Evolutionary conservation across 2,888 invertebrate species (phyloP), one percentile per base, ranked within the genome.

Genomic region (Lapara coniferarum): DNA sequence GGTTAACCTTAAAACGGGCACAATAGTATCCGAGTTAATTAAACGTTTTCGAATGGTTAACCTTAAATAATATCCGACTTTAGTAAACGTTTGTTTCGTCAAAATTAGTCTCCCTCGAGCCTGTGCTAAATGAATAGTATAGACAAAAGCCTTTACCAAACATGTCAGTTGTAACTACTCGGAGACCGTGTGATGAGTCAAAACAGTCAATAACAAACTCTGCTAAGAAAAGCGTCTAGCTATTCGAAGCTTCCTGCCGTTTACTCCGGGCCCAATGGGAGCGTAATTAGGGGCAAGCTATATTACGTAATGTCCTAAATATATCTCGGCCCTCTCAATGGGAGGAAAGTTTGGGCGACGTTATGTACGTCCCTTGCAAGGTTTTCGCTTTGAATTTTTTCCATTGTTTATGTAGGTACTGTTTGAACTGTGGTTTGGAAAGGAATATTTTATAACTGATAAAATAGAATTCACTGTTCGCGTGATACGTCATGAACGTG

Each of bases 261-360:
- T 79, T 86, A 84, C 84, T 77, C 81, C 80, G 72, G 77, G 86
- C 85, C 88, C 89, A 89, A 87, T 84, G 83, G 79, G 78, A 79
- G 83, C 88, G 90, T 90, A 89, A 92, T 91, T 92, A 92, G 88
- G 91, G 90, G 83, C 90, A 87, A 79, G 73, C 77, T 75, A 77
- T 73, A 85, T 89, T 89, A 85, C 91, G 91, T 85, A 91, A 91
- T 78, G 80, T 74, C 80, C 87, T 90, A 91, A 87, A 90, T 88
- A 90, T 89, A 90, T 78, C 81, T 75, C 75, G 77, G 76, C 78
- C 84, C 85, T 80, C 83, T 85, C 82, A 84, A 87, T 86, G 85
- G 81, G 78, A 78, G 77, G 56, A 66, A 52, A 49, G 51, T 25
- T 51, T 16, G 53, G 66, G 30, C 37, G 66, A 37, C 37, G 68